phyloP scores from a whole-genome alignment of 23 tunicate species.

The Styela clava region DNA sequence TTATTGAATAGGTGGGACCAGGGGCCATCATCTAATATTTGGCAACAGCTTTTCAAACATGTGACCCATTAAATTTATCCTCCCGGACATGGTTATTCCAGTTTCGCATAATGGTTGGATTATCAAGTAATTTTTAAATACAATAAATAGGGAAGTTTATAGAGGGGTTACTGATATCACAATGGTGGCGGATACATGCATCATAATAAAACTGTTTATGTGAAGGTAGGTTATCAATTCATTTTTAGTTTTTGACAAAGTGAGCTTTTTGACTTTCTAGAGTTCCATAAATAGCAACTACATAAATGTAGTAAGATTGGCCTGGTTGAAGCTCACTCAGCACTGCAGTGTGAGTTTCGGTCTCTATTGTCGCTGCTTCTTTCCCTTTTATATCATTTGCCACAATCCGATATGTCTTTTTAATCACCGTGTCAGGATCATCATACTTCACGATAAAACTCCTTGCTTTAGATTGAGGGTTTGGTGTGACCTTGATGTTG shows the following conservation, averaged over 20 bases:
- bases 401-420: not conserved
- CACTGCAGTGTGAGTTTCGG: not conserved
- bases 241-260: not conserved
- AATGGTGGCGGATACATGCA: too few species aligned
- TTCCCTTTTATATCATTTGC: not conserved
- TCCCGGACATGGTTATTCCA: too few species aligned
- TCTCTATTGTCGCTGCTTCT: not conserved
- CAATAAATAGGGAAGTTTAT: too few species aligned
- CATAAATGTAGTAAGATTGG: not conserved
- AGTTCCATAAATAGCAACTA: not conserved
- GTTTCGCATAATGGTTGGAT: too few species aligned
- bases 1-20: too few species aligned
- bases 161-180: too few species aligned
- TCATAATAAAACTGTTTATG: too few species aligned
- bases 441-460: not conserved
- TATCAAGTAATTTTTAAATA: too few species aligned
- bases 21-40: too few species aligned
- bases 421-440: not conserved
- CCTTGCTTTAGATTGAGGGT: not conserved
- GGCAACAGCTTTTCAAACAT: too few species aligned
- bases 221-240: too few species aligned
- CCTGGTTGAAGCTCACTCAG: not conserved
- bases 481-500: not conserved
- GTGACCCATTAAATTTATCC: too few species aligned
- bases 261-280: not conserved